Evolutionary conservation across 2,888 invertebrate genomes (phyloP).

Genomic region (Spodoptera exigua): DNA sequence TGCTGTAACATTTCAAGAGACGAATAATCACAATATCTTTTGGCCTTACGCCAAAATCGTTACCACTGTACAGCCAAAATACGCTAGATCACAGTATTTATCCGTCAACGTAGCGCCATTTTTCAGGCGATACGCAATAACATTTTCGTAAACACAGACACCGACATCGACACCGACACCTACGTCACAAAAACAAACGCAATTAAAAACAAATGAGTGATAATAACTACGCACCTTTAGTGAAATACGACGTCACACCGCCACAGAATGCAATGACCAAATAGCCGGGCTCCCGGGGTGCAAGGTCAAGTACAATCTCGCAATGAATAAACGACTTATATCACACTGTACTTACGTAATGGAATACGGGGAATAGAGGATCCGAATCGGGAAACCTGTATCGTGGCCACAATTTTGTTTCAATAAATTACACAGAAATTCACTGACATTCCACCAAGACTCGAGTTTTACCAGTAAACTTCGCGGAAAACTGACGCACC

Average conservation of each 20-base stretch:
- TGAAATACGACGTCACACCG: constrained; percentile 36
- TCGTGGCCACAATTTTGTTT: not conserved
- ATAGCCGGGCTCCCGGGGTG: constrained; percentile 39
- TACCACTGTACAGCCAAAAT: constrained; percentile 47
- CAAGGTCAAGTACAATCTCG: constrained; percentile 43
- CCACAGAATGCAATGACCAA: constrained; percentile 46
- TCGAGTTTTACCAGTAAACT: constrained; percentile 26
- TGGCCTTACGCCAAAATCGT: constrained; percentile 42
- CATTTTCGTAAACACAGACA: constrained; percentile 52
- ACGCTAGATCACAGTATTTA: constrained; percentile 39
- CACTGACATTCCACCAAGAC: constrained; percentile 1
- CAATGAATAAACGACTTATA: constrained; percentile 21
- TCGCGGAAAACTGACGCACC: constrained; percentile 38
- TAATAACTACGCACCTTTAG: constrained; percentile 29
- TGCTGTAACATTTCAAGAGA: constrained; percentile 48
- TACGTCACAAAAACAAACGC: constrained; percentile 9
- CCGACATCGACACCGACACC: constrained; percentile 15
- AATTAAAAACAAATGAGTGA: constrained; percentile 12
- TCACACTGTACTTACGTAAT: constrained; percentile 51
- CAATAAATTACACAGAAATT: constrained; percentile 19
- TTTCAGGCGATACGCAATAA: constrained; percentile 34
- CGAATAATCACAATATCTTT: constrained; percentile 48
- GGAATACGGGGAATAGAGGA: constrained; percentile 16
- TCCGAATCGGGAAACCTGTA: constrained; percentile 1
- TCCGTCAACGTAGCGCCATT: constrained; percentile 35